Base-by-base conservation (phyloP, 2,888 invertebrate genomes). In the Apotomis turbidana region DNA sequence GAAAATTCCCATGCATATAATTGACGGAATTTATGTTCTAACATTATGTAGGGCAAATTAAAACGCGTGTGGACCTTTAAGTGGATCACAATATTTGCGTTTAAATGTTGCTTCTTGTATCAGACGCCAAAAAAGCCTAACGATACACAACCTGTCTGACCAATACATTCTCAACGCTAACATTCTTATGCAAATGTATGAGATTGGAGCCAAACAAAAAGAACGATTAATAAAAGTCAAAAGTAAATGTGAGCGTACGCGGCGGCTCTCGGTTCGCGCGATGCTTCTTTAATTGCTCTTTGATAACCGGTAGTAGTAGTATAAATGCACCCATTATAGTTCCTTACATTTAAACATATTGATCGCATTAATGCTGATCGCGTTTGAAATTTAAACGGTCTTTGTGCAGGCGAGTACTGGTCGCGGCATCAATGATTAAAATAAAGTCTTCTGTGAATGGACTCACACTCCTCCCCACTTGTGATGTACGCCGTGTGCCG, bases 101-200 rank as follows among this genome's bases (percentile, higher is more conserved):
- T 58, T 13, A 55, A 46, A 61, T 46, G 27, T 15, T 41, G 12
- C 60, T 44, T 54, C 59, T 55, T 63, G 55, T 64, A 51, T 41
- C 69, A 71, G 69, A 74, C 70, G 27, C 74, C 70, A 63, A 75
- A 76, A 71, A 74, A 70, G 63, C 57, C 64, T 71, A 73, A 74
- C 61, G 57, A 73, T 71, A 61, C 61, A 71, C 66, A 75, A 76
- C 77, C 77, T 79, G 79, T 75, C 76, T 76, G 71, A 74, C 76
- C 75, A 75, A 76, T 79, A 80, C 79, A 77, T 72, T 75, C 81
- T 79, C 77, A 81, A 75, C 79, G 79, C 78, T 81, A 79, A 87
- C 87, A 90, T 89, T 89, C 85, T 86, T 89, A 90, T 90, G 89
- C 87, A 90, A 90, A 90, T 90, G 83, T 81, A 79, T 80, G 78